These are phyloP conservation scores for Tyrannus savana DNA, from an alignment of 2,113 vertebrate genomes.

Conservation along the genomic window DNA sequence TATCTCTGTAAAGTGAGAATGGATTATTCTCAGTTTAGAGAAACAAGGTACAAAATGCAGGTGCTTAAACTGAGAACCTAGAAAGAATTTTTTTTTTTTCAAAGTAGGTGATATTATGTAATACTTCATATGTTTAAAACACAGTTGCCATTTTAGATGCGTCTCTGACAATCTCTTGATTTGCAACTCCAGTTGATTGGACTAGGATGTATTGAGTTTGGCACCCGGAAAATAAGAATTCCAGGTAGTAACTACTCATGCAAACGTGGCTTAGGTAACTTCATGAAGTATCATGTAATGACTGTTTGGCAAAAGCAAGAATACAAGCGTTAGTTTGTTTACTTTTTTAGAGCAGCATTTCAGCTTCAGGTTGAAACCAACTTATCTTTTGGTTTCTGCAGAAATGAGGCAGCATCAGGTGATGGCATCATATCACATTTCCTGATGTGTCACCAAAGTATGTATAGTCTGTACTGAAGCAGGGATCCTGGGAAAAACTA, in stretches of 20 bases:
- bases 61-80: conserved; percentile 54
- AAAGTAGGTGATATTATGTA: conserved; percentile 56
- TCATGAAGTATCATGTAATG: conserved; percentile 60
- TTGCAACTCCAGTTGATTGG: conserved; percentile 70
- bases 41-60: not conserved
- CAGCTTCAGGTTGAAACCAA: conserved; percentile 68
- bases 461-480: conserved; percentile 63
- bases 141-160: conserved; percentile 70
- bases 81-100: conserved; percentile 29
- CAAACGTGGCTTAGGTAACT: conserved; percentile 64
- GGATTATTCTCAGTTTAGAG: conserved; percentile 9
- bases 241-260: conserved; percentile 68
- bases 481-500: conserved; percentile 58
- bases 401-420: conserved; percentile 70
- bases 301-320: conserved; percentile 54
- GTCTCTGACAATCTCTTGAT: conserved; percentile 67
- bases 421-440: conserved; percentile 69
- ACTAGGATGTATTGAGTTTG: conserved; percentile 72
- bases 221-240: conserved; percentile 70
- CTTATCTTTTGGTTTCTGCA: conserved; percentile 69
- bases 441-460: conserved; percentile 68
- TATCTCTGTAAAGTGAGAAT: conserved; percentile 10
- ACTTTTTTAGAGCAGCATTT: conserved; percentile 60
- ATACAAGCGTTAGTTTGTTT: conserved; percentile 44
- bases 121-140: conserved; percentile 69